Base-by-base conservation (phyloP, 2,888 invertebrate genomes). In the Trachelus stipa region DNA sequence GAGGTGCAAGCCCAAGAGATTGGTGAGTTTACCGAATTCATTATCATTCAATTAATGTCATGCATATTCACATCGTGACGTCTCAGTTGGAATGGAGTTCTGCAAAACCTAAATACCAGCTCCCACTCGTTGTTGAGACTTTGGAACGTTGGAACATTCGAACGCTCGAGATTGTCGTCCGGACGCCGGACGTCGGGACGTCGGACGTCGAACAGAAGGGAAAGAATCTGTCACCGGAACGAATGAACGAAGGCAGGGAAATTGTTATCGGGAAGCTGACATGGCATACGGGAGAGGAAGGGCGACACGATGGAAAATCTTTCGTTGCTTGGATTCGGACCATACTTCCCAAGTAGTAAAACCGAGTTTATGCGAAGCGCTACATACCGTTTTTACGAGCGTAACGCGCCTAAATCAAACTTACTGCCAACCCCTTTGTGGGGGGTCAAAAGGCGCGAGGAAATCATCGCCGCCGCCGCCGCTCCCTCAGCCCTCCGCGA, bases 51-150 rank as follows among this genome's bases (percentile, higher is more conserved):
- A 85, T 87, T 83, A 85, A 85, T 83, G 81, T 79, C 80, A 85
- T 85, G 78, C 84, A 86, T 85, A 85, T 87, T 85, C 84, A 85
- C 85, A 81, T 83, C 80, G 79, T 81, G 80, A 83, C 80, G 83
- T 82, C 79, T 79, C 80, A 34, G 76, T 79, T 78, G 80, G 82
- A 83, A 83, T 81, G 81, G 83, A 83, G 83, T 80, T 71, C 73
- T 73, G 73, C 73, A 34, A n/a, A 34, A 73, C 33, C 35, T 40
- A 40, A 40, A 40, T 40, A 35, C 73, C 0, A 6, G 30, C 31
- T 69, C 30, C 11, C 30, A 1, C 6, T 30, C 30, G 69, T 33
- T 12, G 12, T 12, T 30, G 69, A 69, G 69, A 69, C 30, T 15
- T 30, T 69, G 15, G 15, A 15, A 15, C 15, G 6, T 15, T 40